These are phyloP conservation scores for Cottoperca gobio DNA, from an alignment of 2,797 vertebrate genomes.

Conservation along the genomic window DNA sequence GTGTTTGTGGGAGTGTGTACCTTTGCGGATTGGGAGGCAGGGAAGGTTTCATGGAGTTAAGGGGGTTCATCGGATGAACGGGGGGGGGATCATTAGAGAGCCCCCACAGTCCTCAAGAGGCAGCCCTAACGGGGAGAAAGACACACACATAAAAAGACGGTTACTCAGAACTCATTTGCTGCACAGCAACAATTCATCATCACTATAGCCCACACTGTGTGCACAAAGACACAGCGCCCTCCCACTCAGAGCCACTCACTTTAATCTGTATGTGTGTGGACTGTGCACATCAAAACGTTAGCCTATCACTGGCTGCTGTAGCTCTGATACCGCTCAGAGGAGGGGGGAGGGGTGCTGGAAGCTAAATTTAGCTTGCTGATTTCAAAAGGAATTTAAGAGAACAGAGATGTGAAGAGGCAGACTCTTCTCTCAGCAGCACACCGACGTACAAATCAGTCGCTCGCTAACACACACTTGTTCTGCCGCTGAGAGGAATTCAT, in stretches of 20 bases:
- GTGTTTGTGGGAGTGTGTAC: constrained; percentile 52
- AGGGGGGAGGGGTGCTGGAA: constrained; percentile 55
- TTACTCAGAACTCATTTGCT: constrained; percentile 59
- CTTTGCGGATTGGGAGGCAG: constrained; percentile 78
- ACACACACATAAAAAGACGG: constrained; percentile 35
- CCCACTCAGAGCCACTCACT: constrained; percentile 71
- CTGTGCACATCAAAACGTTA: constrained; percentile 66
- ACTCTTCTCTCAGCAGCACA: constrained; percentile 47
- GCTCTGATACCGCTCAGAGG: constrained; percentile 73
- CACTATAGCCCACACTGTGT: constrained; percentile 47
- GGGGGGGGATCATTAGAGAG: constrained; percentile 73
- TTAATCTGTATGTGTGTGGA: constrained; percentile 62
- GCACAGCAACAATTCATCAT: constrained; percentile 69
- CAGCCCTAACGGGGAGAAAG: constrained; percentile 45
- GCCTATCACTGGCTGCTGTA: constrained; percentile 75
- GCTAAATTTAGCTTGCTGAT: constrained; percentile 85
- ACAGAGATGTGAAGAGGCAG: constrained; percentile 77
- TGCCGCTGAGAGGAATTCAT: background rate
- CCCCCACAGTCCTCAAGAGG: constrained; percentile 72
- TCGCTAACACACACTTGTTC: constrained; percentile 3
- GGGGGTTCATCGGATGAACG: constrained; percentile 78
- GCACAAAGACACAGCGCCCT: constrained; percentile 68
- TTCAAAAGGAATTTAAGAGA: constrained; percentile 85
- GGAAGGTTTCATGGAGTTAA: constrained; percentile 80
- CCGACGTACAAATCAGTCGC: constrained; percentile 19